A percentile compares a stretch with the other conserved stretches of the same genome.
Conservation (phyloP, 2,797 vertebrate species). For the Macropodus opercularis region DNA sequence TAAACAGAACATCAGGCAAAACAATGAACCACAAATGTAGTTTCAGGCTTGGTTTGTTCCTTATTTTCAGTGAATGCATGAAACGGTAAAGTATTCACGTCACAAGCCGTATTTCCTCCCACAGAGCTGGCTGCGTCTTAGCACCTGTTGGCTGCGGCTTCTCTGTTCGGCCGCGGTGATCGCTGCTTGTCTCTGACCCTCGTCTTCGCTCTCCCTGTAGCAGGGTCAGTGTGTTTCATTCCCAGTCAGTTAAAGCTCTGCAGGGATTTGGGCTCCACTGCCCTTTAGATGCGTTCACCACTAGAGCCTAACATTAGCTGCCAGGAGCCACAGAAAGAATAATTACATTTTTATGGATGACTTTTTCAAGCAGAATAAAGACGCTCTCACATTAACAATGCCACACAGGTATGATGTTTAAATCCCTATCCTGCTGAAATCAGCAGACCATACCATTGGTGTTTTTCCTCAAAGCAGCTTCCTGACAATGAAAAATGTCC, state of each 20-base stretch:
- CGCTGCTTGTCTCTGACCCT: conserved; percentile 40
- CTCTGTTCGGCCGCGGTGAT: conserved; percentile 33
- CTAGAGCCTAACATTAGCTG: conserved; percentile 50
- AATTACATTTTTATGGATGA: conserved; percentile 69
- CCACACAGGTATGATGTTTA: conserved; percentile 70
- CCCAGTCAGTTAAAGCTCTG: conserved; percentile 40
- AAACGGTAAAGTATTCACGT: background rate
- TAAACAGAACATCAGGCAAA: background rate
- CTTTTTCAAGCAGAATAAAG: conserved; percentile 65
- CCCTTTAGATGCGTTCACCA: conserved; percentile 52
- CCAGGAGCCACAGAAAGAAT: conserved; percentile 51
- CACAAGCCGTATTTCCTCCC: background rate
- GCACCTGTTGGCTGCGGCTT: conserved; percentile 27
- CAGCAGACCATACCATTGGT: conserved; percentile 75
- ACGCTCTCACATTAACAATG: conserved; percentile 61
- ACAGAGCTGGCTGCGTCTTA: conserved; percentile 6
- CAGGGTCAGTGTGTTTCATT: conserved; percentile 43
- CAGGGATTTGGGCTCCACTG: conserved; percentile 52
- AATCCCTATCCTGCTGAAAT: conserved; percentile 80
- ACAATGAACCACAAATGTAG: background rate
- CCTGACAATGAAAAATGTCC: conserved; percentile 84
- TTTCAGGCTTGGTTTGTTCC: background rate
- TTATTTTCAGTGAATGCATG: too few species aligned
- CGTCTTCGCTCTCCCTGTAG: conserved; percentile 50
- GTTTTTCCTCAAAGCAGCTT: conserved; percentile 76